Percentiles rank a stretch among this genome's conserved stretches.
These are phyloP conservation scores for Gopherus evgoodei DNA, from an alignment of 2,113 vertebrate genomes.

Conservation along the genomic window DNA sequence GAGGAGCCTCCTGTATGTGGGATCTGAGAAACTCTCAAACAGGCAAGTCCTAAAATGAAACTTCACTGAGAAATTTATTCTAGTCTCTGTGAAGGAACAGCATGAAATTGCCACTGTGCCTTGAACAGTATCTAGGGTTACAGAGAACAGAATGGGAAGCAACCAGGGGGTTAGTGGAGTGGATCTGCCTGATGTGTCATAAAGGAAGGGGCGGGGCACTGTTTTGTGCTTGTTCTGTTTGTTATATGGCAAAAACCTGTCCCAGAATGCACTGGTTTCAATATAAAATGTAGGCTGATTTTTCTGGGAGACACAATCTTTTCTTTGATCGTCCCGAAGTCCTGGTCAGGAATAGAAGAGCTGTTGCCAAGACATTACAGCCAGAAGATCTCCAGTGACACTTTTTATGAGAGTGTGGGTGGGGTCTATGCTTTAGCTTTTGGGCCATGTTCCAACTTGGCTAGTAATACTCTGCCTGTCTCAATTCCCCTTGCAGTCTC, in stretches of 20 bases:
- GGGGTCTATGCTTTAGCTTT: neutral
- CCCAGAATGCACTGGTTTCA: neutral
- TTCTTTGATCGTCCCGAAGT: neutral
- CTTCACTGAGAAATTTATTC: neutral
- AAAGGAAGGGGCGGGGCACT: neutral
- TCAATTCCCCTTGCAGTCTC: neutral
- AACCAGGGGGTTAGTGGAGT: neutral
- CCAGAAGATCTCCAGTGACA: neutral
- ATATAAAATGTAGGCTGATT: neutral
- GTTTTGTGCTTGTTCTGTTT: neutral
- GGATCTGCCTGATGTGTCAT: neutral
- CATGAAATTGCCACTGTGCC: neutral
- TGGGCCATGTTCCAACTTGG: constrained; percentile 9
- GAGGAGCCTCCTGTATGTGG: constrained; percentile 85
- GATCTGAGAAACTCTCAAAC: constrained; percentile 87
- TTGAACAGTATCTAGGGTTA: neutral
- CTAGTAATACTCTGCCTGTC: constrained; percentile 33
- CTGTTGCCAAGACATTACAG: neutral
- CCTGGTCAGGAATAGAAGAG: neutral
- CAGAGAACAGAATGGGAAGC: neutral
- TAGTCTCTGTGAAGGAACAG: neutral
- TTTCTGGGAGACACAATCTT: neutral
- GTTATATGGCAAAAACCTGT: neutral
- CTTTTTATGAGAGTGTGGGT: neutral
- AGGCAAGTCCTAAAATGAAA: constrained; percentile 80